Evolutionary conservation across 2,888 invertebrate species (phyloP).

Genomic region (Endomychus coccineus): DNA sequence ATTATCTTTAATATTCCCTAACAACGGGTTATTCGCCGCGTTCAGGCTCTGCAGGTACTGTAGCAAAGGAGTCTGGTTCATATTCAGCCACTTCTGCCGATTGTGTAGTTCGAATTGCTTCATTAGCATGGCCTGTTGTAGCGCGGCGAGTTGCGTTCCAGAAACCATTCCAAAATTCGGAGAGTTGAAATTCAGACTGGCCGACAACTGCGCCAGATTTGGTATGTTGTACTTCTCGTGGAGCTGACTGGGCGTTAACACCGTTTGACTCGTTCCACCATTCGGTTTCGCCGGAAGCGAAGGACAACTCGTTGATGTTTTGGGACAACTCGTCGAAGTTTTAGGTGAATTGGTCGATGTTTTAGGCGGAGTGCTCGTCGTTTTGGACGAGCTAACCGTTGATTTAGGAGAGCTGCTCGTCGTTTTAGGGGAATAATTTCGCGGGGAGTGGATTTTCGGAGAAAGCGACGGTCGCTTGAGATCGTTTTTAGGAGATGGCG

Average conservation of each 20-base stretch:
- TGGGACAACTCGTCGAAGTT: conserved; percentile 18
- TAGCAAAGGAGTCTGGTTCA: conserved; percentile 32
- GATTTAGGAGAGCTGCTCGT: too few relatives aligned
- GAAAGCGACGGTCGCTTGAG: background rate
- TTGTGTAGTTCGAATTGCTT: conserved; percentile 41
- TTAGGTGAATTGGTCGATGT: conserved; percentile 10
- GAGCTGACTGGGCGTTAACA: conserved; percentile 33
- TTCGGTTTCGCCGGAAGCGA: conserved; percentile 1
- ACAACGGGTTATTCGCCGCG: conserved; percentile 25
- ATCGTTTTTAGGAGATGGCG: too few relatives aligned
- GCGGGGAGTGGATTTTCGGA: conserved; percentile 18
- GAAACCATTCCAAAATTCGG: conserved; percentile 16
- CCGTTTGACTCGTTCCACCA: background rate
- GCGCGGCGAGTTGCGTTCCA: conserved; percentile 31
- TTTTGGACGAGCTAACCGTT: too few relatives aligned
- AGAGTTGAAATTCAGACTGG: conserved; percentile 38
- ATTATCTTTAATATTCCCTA: conserved; percentile 33
- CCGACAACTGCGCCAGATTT: conserved; percentile 41
- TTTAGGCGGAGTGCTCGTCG: too few relatives aligned
- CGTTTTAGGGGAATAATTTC: conserved; percentile 7
- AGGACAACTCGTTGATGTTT: too few relatives aligned
- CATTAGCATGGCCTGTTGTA: conserved; percentile 41
- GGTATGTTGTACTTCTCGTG: conserved; percentile 42
- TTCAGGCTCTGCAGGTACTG: conserved; percentile 40
- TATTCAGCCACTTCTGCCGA: conserved; percentile 39